Conservation (phyloP, 2,113 vertebrate genomes). For the Eptesicus fuscus region DNA sequence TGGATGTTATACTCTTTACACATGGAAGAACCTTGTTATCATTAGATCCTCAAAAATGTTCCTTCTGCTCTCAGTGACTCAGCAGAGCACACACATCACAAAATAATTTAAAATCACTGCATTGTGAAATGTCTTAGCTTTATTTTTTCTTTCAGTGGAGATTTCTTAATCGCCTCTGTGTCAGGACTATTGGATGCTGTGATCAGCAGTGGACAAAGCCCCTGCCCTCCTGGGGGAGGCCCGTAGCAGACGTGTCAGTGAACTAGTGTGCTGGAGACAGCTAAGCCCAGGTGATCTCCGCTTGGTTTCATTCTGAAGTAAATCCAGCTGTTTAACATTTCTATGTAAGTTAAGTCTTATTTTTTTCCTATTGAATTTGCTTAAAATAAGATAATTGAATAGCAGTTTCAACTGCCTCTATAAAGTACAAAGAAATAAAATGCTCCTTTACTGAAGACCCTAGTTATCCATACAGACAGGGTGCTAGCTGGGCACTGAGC, state of each 20-base stretch:
- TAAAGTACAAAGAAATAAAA: background rate
- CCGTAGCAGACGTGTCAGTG: background rate
- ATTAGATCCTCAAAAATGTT: background rate
- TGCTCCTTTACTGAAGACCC: background rate
- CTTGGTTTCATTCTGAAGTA: background rate
- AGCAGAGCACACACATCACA: background rate
- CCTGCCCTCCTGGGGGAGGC: background rate
- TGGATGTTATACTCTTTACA: background rate
- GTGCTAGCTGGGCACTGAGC: background rate
- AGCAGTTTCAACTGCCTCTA: background rate
- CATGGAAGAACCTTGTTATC: background rate
- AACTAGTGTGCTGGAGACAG: background rate
- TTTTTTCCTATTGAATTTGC: background rate
- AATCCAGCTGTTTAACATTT: background rate
- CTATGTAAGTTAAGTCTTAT: background rate
- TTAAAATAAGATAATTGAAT: background rate
- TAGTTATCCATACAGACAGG: background rate
- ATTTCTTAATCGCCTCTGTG: rapidly evolving
- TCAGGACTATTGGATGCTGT: background rate
- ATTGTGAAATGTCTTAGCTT: background rate
- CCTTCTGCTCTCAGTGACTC: background rate
- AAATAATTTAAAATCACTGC: background rate
- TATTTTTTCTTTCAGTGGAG: background rate
- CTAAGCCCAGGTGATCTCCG: background rate
- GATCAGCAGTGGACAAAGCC: background rate